Evolutionary conservation across 2,888 invertebrate species (phyloP).

Genomic region (Yponomeuta sedellus): DNA sequence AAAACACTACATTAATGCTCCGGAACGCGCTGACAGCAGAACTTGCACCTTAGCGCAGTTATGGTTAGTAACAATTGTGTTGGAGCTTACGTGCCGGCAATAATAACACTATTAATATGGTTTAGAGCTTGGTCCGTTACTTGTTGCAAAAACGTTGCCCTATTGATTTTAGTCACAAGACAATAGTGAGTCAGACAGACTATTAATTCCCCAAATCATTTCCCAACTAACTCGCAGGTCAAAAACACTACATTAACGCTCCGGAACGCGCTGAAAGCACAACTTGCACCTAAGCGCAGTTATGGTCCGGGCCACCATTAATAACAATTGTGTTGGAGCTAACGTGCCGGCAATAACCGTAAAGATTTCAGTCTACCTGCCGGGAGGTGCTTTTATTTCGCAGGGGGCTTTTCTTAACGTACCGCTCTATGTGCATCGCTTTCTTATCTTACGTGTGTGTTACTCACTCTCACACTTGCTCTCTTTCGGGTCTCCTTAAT

Average conservation of each 20-base stretch:
- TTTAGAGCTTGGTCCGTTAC: too few relatives aligned
- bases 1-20: background rate
- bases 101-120: too few relatives aligned
- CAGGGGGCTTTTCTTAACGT: background rate
- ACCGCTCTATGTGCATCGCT: background rate
- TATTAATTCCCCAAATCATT: too few relatives aligned
- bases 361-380: conserved; percentile 28
- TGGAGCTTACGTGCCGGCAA: conserved; percentile 24
- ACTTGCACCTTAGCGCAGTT: background rate
- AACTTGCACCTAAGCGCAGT: background rate
- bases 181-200: too few relatives aligned
- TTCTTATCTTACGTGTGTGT: background rate
- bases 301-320: conserved; percentile 20
- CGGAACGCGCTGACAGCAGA: background rate
- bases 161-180: too few relatives aligned
- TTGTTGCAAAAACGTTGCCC: too few relatives aligned
- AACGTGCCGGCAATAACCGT: conserved; percentile 28
- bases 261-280: background rate
- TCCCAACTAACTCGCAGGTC: background rate
- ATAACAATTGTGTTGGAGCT: conserved; percentile 26
- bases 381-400: conserved; percentile 23
- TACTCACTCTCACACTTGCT: too few relatives aligned
- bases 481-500: too few relatives aligned
- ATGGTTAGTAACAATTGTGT: conserved; percentile 25
- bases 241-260: background rate